Percentiles rank a stretch among this genome's conserved stretches.
These are phyloP conservation scores for Apotomis capreana DNA, from an alignment of 2,888 invertebrate species.

Conservation along the genomic window DNA sequence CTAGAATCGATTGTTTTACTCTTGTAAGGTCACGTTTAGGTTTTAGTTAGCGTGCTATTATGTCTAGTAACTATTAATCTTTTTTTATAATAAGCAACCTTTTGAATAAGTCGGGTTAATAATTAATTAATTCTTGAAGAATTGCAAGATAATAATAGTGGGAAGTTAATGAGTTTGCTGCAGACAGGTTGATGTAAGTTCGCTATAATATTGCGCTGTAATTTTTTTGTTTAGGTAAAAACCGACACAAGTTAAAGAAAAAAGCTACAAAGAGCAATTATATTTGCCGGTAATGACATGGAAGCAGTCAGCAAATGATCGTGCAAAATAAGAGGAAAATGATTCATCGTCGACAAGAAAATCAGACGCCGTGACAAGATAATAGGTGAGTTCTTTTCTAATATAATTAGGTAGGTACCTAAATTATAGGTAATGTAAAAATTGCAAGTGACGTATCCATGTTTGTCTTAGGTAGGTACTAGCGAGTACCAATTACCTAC, in stretches of 20 bases:
- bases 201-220: constrained; percentile 53
- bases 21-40: constrained; percentile 23
- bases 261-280: not conserved
- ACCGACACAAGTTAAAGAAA: not conserved
- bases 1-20: constrained; percentile 9
- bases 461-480: constrained; percentile 1
- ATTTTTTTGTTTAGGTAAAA: constrained; percentile 24
- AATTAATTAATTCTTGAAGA: constrained; percentile 20
- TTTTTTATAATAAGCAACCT: not conserved
- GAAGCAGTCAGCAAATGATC: not conserved
- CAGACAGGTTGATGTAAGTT: constrained; percentile 56
- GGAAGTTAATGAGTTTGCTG: constrained; percentile 21
- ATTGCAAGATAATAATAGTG: constrained; percentile 22
- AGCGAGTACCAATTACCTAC: not conserved
- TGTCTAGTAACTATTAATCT: constrained; percentile 7
- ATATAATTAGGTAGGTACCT: too few relatives aligned
- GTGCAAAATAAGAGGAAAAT: constrained; percentile 22
- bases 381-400: too few relatives aligned
- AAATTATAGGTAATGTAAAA: not conserved
- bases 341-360: constrained; percentile 7
- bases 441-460: not conserved
- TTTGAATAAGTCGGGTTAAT: not conserved
- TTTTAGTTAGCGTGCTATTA: constrained; percentile 23
- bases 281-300: not conserved
- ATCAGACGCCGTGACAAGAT: not conserved